phyloP scores from a whole-genome alignment of 2,113 vertebrate genomes.

The Otocyon megalotis region DNA sequence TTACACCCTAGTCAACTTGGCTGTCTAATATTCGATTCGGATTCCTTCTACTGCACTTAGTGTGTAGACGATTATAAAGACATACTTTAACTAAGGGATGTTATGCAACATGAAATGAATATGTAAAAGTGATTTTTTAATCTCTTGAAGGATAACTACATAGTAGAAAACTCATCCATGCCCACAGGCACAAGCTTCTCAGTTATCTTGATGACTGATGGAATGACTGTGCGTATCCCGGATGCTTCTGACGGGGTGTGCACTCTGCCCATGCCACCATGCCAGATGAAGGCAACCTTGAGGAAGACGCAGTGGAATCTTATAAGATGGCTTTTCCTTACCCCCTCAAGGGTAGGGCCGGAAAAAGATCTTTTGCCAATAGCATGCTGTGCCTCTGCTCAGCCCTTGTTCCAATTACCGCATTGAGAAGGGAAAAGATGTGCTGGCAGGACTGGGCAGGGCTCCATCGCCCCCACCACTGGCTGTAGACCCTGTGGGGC shows the following conservation, averaged over 20 bases:
- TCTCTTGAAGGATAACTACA: neutral
- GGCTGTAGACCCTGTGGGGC: neutral
- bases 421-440: neutral
- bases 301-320: neutral
- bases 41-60: neutral
- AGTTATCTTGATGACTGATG: neutral
- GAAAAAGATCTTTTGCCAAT: neutral
- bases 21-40: neutral
- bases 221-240: neutral
- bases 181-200: neutral
- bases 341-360: neutral
- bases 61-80: neutral
- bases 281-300: neutral
- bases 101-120: constrained; percentile 28
- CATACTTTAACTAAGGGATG: neutral
- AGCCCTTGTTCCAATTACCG: neutral
- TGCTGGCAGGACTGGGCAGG: no score
- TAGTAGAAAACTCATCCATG: neutral
- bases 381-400: neutral
- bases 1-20: neutral
- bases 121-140: neutral
- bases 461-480: no score
- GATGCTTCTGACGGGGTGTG: neutral
- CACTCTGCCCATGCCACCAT: neutral
- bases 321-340: neutral